Evolutionary conservation across 2,888 invertebrate genomes (phyloP), one percentile per base, ranked within the genome.

Genomic region (Agonum fuliginosum): DNA sequence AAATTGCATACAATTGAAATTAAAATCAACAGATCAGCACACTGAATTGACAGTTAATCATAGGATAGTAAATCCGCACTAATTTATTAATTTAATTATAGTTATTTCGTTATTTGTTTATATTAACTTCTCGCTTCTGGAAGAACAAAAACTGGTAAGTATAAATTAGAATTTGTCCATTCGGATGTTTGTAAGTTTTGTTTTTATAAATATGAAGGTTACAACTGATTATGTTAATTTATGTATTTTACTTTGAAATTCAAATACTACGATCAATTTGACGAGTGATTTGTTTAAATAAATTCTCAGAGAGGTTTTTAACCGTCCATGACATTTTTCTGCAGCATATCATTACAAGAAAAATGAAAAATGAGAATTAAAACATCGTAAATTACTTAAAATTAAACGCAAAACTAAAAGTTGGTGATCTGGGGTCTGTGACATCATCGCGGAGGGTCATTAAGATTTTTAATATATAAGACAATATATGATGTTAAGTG

Each of bases 211-310:
- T 34, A 72, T 24, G 37, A 72, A 54, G 54, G 72, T 72, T 72
- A 72, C 72, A 37, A 72, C 54, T 72, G 54, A 72, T 72, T 74
- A 74, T 74, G 74, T 65, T 43, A 74, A 74, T 65, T 74, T 74
- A 74, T 74, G 74, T 74, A 74, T 46, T 74, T 74, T 74, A 74
- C 65, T 24, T 74, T 74, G 65, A 74, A 65, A 30, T 74, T 74
- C 34, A 65, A 74, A 65, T 65, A 46, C 43, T 74, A 74, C 74
- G 65, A 46, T 58, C 30, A 65, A 30, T 27, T 74, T 43, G 65
- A 46, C 65, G 62, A 30, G 58, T 73, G 62, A 73, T 73, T 73
- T 73, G 73, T 73, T 73, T 58, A 73, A 73, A 54, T 54, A 22
- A 58, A 73, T 54, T 73, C 54, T 51, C n/a, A n/a, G 5, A 72